Base-by-base conservation (phyloP, 2,797 vertebrate species). In the Falco concolor region DNA sequence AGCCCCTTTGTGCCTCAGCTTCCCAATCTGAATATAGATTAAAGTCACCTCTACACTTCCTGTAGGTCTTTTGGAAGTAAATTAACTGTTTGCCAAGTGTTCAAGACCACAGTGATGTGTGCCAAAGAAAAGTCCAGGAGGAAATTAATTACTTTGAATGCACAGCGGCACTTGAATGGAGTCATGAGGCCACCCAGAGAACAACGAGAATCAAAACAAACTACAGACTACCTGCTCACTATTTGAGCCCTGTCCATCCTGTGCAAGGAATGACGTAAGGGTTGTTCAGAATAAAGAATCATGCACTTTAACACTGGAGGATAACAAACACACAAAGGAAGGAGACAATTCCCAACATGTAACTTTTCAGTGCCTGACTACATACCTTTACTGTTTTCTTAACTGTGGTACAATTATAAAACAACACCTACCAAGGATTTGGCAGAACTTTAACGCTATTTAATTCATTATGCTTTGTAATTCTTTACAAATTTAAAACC, bases 111-210 rank as follows among this genome's bases (percentile, higher is more conserved):
- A 69, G 47, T 8, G 42, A 40, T 15, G 34, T 5, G 17, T 54
- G 87, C 84, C 87, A 95, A 73, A 74, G 69, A 89, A 53, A 74
- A 94, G 60, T 81, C 68, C 81, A 77, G 47, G 54, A 83, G 73
- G 40, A 94, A 86, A 89, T 93, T 76, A 89, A 96, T 87, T 70
- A 91, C 69, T 67, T 56, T 89, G 78, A 91, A 84, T 30, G 64
- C 56, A 87, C 69, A 81, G 28, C 36, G 65, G 64, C 73, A 80
- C 69, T 65, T 77, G 38, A 84, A 81, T 53, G 38, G 57, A 89
- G 42, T 56, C 40, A 72, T 21, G 36, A 90, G 59, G 52, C 42
- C 74, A 73, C 56, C 69, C 3, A 57, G 22, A 54, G 10, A 87
- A 89, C 38, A 84, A 87, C 9, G 34, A 84, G 50, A 59, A 75